A percentile compares a stretch with the other conserved stretches of the same genome.
Conservation (phyloP, 2,888 invertebrate species). For the Stenolophus ochropezus region DNA sequence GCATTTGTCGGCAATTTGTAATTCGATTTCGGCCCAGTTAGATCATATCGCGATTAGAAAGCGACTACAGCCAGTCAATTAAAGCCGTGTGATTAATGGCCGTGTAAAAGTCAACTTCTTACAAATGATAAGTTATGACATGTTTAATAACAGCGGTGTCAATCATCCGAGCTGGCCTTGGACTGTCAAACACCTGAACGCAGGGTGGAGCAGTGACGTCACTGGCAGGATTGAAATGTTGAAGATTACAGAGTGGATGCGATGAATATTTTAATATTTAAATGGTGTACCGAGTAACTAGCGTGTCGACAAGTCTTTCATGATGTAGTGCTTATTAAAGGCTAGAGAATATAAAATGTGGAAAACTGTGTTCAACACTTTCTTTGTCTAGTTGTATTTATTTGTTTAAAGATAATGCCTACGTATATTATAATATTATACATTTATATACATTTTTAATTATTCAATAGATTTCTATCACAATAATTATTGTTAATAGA, state of each 20-base stretch:
- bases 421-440: too few species aligned
- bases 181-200: slow-evolving; percentile 24
- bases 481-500: too few species aligned
- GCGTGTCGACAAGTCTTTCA: neutral
- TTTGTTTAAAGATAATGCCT: too few species aligned
- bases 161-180: slow-evolving; percentile 55
- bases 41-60: slow-evolving; percentile 56
- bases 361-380: neutral
- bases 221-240: neutral
- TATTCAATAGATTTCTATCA: too few species aligned
- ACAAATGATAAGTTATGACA: slow-evolving; percentile 60
- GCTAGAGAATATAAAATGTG: neutral
- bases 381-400: neutral
- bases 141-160: slow-evolving; percentile 59
- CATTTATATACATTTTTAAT: too few species aligned
- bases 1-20: slow-evolving; percentile 40
- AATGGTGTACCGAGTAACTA: neutral
- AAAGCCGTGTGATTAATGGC: slow-evolving; percentile 58
- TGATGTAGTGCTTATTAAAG: neutral
- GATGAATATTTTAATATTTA: neutral
- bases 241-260: neutral
- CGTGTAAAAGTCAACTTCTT: slow-evolving; percentile 60
- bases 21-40: slow-evolving; percentile 52
- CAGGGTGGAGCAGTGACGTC: slow-evolving; percentile 14
- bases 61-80: slow-evolving; percentile 56